Conservation (phyloP, 2,113 vertebrate genomes). For the Lampris incognitus region DNA sequence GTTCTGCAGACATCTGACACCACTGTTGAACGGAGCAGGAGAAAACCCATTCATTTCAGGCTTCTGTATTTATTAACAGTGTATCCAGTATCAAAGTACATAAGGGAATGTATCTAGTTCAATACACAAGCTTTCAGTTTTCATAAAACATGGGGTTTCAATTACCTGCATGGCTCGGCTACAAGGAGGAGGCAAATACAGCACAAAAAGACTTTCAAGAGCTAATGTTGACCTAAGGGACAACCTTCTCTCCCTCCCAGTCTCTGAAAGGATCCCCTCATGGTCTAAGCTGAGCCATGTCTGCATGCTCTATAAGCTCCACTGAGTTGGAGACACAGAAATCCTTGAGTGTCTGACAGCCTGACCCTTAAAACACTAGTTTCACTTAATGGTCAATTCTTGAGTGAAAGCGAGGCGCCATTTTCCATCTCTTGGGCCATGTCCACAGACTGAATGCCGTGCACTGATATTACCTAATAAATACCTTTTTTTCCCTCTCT, state of each 20-base stretch:
- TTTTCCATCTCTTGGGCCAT: slow-evolving; percentile 22
- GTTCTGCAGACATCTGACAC: slow-evolving; percentile 68
- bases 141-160: slow-evolving; percentile 70
- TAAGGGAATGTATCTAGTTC: slow-evolving; percentile 41
- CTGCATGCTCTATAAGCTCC: slow-evolving; percentile 40
- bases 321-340: slow-evolving; percentile 62
- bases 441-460: slow-evolving; percentile 36
- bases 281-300: slow-evolving; percentile 47
- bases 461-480: slow-evolving; percentile 23
- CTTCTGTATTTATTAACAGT: slow-evolving; percentile 77
- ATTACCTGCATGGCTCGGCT: slow-evolving; percentile 61
- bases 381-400: slow-evolving; percentile 46
- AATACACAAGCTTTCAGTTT: slow-evolving; percentile 67
- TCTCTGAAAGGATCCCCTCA: slow-evolving; percentile 77
- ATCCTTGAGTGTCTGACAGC: slow-evolving; percentile 59
- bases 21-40: slow-evolving; percentile 64
- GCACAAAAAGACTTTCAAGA: slow-evolving; percentile 73
- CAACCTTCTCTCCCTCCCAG: slow-evolving; percentile 52
- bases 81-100: slow-evolving; percentile 68
- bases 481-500: not conserved
- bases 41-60: slow-evolving; percentile 70
- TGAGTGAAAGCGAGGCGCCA: slow-evolving; percentile 25
- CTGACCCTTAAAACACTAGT: slow-evolving; percentile 42
- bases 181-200: slow-evolving; percentile 19
- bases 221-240: slow-evolving; percentile 75